Evolutionary conservation across 2,888 invertebrate genomes (phyloP), one percentile per base, ranked within the genome.

Genomic region (Limnephilus rhombicus): DNA sequence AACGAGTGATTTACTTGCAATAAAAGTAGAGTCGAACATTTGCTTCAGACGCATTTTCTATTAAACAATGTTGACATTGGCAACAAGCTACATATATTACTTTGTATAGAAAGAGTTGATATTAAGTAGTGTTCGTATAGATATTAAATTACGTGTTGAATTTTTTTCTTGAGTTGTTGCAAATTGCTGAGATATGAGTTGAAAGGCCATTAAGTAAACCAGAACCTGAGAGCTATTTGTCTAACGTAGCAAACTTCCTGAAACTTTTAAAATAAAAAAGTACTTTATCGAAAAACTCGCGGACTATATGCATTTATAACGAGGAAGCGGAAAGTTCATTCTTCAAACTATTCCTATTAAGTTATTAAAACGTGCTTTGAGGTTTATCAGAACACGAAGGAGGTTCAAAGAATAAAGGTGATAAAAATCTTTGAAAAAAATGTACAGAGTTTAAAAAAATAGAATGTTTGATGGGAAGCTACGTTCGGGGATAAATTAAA

Each of bases 251-350:
- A 24, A 68, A 68, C 24, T 68, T 68, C 24, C 24, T 68, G 68
- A 68, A 68, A 68, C 68, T 68, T 68, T 68, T 68, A 68, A 68
- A 24, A 68, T 68, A 24, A 68, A 68, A 53, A 68, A 68, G 68
- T 68, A 24, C 24, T 68, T 68, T 68, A 68, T 68, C 68, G 68
- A 68, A 68, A 68, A 68, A 68, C 68, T 68, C 68, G 24, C 9
- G 68, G 68, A 68, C 24, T 68, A 68, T 68, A 83, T 83, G 83
- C 83, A 83, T 83, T 82, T 83, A 41, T 34, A 83, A 83, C 34
- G 37, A 83, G 83, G 37, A 83, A 83, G 37, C 83, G 37, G 83
- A 83, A 83, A 83, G 24, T 83, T 37, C 37, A 83, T 83, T 83
- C 37, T 83, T 83, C 31, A 37, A 34, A 83, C 34, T 83, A 37